phyloP scores from a whole-genome alignment of 1,140 invertebrate genomes.

The Acromyrmex charruanus region DNA sequence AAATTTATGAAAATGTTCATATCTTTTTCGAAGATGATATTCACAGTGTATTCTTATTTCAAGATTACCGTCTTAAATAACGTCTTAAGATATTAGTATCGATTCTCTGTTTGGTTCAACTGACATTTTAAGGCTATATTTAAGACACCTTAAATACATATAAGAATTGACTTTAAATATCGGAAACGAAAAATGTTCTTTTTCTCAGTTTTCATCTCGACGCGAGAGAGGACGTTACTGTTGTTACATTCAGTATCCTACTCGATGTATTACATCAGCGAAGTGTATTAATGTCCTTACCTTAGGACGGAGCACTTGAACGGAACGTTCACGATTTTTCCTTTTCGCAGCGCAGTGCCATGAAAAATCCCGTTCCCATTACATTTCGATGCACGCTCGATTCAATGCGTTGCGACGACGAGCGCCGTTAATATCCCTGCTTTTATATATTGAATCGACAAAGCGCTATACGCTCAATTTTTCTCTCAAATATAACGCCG shows the following conservation, averaged over 20 bases:
- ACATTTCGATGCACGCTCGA: slow-evolving; percentile 60
- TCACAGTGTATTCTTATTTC: too few species aligned
- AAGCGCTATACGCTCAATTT: slow-evolving; percentile 48
- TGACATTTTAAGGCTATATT: too few species aligned
- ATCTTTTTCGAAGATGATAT: not conserved
- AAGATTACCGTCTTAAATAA: too few species aligned
- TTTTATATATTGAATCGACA: slow-evolving; percentile 54
- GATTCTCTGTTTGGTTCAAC: too few species aligned
- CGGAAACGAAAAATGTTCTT: slow-evolving; percentile 20
- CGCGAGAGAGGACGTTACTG: slow-evolving; percentile 27
- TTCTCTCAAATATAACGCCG: slow-evolving; percentile 60
- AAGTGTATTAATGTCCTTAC: slow-evolving; percentile 58
- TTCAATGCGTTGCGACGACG: slow-evolving; percentile 36
- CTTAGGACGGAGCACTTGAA: slow-evolving; percentile 43
- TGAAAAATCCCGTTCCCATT: slow-evolving; percentile 56
- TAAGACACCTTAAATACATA: too few species aligned
- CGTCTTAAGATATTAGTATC: too few species aligned
- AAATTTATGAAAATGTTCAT: slow-evolving; percentile 35
- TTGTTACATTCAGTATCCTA: slow-evolving; percentile 33
- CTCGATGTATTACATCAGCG: slow-evolving; percentile 50
- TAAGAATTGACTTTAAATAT: too few species aligned
- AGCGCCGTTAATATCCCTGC: slow-evolving; percentile 59
- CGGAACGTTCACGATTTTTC: slow-evolving; percentile 47
- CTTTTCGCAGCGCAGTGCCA: slow-evolving; percentile 29
- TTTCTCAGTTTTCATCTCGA: slow-evolving; percentile 10